These are phyloP conservation scores for Chloroclystis v-ata DNA, from an alignment of 2,888 invertebrate species.

Conservation along the genomic window DNA sequence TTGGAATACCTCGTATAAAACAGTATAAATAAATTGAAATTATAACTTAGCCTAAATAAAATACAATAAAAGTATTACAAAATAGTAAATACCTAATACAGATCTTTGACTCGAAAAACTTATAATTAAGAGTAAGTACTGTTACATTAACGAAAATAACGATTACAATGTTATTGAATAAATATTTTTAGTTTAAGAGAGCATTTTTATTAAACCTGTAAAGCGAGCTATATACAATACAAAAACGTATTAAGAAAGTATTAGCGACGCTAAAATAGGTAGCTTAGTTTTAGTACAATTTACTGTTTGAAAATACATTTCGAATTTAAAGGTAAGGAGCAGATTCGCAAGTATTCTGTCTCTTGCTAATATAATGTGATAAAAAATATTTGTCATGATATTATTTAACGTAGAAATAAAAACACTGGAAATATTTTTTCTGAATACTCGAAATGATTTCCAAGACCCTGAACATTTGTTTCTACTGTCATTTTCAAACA, in stretches of 20 bases:
- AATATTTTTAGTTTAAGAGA: slow-evolving; percentile 69
- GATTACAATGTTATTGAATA: slow-evolving; percentile 68
- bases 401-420: too few species aligned
- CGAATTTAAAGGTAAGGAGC: too few species aligned
- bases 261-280: not conserved
- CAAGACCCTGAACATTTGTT: too few species aligned
- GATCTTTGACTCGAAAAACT: slow-evolving; percentile 77
- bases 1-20: slow-evolving; percentile 75
- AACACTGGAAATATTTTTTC: too few species aligned
- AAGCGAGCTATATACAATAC: slow-evolving; percentile 28
- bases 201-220: slow-evolving; percentile 49
- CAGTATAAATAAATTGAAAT: slow-evolving; percentile 61
- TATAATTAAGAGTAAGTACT: slow-evolving; percentile 68
- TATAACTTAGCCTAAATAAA: slow-evolving; percentile 60
- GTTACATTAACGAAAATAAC: slow-evolving; percentile 64
- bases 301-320: too few species aligned
- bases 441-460: too few species aligned
- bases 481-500: too few species aligned
- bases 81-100: slow-evolving; percentile 78
- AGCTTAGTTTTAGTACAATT: too few species aligned
- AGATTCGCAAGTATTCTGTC: too few species aligned
- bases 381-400: too few species aligned
- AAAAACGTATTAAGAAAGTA: not conserved
- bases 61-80: slow-evolving; percentile 75
- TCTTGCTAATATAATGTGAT: too few species aligned